Percentiles rank a stretch among this genome's conserved stretches.
phyloP scores from a whole-genome alignment of 2,797 vertebrate species.

The Limosa lapponica region DNA sequence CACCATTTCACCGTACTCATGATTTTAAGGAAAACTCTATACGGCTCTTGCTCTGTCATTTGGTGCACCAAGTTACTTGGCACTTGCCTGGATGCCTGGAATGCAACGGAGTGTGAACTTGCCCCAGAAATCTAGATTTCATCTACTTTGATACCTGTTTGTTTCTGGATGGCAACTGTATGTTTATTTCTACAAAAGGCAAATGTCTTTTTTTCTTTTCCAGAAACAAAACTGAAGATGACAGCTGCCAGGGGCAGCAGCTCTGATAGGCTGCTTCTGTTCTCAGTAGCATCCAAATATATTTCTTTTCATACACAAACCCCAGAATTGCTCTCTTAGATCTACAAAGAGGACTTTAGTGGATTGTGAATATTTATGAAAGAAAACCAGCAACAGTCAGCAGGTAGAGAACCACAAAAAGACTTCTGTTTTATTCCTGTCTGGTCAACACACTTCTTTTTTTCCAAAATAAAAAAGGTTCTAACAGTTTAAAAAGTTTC shows the following conservation, averaged over 20 bases:
- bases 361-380: not conserved
- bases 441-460: not conserved
- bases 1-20: not conserved
- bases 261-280: not conserved
- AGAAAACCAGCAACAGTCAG: not conserved
- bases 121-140: not conserved
- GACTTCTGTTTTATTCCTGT: not conserved
- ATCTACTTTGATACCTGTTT: not conserved
- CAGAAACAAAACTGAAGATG: not conserved
- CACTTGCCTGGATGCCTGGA: not conserved
- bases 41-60: not conserved
- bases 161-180: not conserved
- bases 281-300: not conserved
- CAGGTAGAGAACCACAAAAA: not conserved
- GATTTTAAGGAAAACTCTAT: not conserved
- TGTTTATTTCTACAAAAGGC: not conserved
- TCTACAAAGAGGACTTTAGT: not conserved
- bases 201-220: not conserved
- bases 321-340: not conserved
- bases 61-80: not conserved
- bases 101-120: not conserved
- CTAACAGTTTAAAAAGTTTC: not conserved
- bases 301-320: not conserved
- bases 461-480: not conserved
- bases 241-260: not conserved